These are phyloP conservation scores for Platerodrilus igneus DNA, from an alignment of 2,888 invertebrate species.

Conservation along the genomic window DNA sequence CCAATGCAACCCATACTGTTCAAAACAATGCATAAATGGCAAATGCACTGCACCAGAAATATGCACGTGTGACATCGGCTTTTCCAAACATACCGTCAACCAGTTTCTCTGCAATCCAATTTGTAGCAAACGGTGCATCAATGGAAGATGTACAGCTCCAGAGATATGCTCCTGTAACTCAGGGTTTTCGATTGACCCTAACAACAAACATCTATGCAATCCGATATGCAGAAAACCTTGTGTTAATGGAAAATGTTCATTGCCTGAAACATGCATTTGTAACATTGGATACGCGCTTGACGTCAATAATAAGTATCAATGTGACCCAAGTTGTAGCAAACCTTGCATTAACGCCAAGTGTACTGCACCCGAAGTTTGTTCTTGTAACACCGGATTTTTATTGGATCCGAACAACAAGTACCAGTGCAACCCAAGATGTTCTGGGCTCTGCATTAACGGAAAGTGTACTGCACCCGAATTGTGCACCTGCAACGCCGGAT, in stretches of 20 bases:
- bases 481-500: slow-evolving; percentile 41
- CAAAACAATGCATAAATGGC: slow-evolving; percentile 27
- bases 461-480: slow-evolving; percentile 37
- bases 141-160: slow-evolving; percentile 35
- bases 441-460: slow-evolving; percentile 15
- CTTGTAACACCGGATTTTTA: slow-evolving; percentile 53
- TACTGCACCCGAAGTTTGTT: slow-evolving; percentile 39
- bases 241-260: slow-evolving; percentile 29
- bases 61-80: slow-evolving; percentile 38
- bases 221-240: slow-evolving; percentile 27
- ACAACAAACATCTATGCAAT: slow-evolving; percentile 27
- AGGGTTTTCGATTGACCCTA: slow-evolving; percentile 20
- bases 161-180: slow-evolving; percentile 35
- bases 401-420: slow-evolving; percentile 44
- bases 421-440: slow-evolving; percentile 18
- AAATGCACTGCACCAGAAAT: slow-evolving; percentile 32
- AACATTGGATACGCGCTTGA: slow-evolving; percentile 26
- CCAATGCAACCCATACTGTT: slow-evolving; percentile 43
- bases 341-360: slow-evolving; percentile 41
- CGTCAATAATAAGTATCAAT: slow-evolving; percentile 17
- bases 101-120: slow-evolving; percentile 25
- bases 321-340: slow-evolving; percentile 29
- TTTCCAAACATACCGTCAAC: slow-evolving; percentile 13
- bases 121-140: slow-evolving; percentile 24
- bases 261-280: slow-evolving; percentile 33